Evolutionary conservation across 2,888 invertebrate species (phyloP), one percentile per base, ranked within the genome.

Genomic region (Glyphotaelius pellucidus): DNA sequence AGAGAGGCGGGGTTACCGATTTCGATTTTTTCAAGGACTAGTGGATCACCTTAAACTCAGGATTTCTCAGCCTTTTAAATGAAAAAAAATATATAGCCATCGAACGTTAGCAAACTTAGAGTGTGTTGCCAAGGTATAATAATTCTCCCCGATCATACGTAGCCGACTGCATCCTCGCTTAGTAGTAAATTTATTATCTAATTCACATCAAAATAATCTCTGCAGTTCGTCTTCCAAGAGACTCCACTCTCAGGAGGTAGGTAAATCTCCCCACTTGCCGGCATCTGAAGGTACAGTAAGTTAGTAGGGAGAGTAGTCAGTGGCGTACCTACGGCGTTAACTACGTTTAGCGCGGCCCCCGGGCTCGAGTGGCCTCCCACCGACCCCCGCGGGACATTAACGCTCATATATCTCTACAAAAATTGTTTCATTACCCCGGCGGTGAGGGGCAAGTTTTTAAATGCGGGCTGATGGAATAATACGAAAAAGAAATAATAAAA

Each of bases 381-480:
- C 86, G 38, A 25, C 25, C 67, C 25, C n/a, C 67, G 2, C 85
- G 31, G 31, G 83, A 32, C 38, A 86, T 86, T 86, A 86, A 86
- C 42, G 86, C 42, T 86, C 86, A 47, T 42, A 47, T 14, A 67
- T 42, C 42, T 42, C 47, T 9, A n/a, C 47, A 86, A 86, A 86
- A 86, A 86, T 86, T 86, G 47, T 86, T 86, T 86, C 86, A 86
- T 86, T 86, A 86, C 86, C 42, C 14, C n/a, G 86, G 30, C 47
- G 42, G 42, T 42, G 30, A n/a, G 30, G n/a, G 86, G 25, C 86
- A 12, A 42, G 86, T 86, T 86, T 86, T 86, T 38, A n/a, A 86
- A 86, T 35, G 7, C 11, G 25, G 2, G 25, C 25, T 67, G 67
- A n/a, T n/a, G 25, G 9, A 67, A 67, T 67, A 9, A 67, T n/a